A percentile compares a stretch with the other conserved stretches of the same genome.
These are phyloP conservation scores for Phocoena sinus DNA, from an alignment of 2,113 vertebrate genomes.

Conservation along the genomic window DNA sequence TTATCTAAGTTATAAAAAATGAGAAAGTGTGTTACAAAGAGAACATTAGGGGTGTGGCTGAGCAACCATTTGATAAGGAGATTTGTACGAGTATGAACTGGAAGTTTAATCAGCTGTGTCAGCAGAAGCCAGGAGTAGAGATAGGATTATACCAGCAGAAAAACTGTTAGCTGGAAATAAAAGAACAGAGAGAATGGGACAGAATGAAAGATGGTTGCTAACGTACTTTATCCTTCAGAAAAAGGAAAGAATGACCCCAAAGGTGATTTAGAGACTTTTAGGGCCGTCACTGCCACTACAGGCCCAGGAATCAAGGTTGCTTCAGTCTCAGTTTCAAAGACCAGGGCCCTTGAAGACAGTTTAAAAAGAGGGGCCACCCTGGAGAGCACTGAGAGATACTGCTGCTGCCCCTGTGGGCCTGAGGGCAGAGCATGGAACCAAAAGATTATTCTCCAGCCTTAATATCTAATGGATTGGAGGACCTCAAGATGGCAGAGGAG, in stretches of 20 bases:
- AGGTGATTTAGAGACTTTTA: not conserved
- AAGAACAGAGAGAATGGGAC: not conserved
- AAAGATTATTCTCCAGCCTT: not conserved
- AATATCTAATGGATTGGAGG: not conserved
- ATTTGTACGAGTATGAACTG: not conserved
- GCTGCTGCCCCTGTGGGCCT: no score
- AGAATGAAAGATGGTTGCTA: not conserved
- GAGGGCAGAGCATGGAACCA: not conserved
- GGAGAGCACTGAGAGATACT: not conserved
- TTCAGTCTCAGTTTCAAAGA: not conserved
- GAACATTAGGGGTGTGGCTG: not conserved
- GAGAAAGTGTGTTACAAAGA: not conserved
- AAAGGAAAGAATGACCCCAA: not conserved
- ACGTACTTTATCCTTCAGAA: not conserved
- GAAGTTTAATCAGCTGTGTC: not conserved
- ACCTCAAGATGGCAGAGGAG: no score
- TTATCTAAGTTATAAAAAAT: not conserved
- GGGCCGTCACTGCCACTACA: not conserved
- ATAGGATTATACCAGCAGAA: not conserved
- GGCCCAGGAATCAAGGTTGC: not conserved
- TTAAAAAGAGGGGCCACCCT: rapidly evolving
- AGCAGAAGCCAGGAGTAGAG: not conserved
- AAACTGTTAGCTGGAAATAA: not conserved
- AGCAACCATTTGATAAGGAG: not conserved
- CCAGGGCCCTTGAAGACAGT: not conserved